A percentile compares a stretch with the other conserved stretches of the same genome.
Conservation (phyloP, 2,797 vertebrate genomes). For the Hydrolagus colliei region DNA sequence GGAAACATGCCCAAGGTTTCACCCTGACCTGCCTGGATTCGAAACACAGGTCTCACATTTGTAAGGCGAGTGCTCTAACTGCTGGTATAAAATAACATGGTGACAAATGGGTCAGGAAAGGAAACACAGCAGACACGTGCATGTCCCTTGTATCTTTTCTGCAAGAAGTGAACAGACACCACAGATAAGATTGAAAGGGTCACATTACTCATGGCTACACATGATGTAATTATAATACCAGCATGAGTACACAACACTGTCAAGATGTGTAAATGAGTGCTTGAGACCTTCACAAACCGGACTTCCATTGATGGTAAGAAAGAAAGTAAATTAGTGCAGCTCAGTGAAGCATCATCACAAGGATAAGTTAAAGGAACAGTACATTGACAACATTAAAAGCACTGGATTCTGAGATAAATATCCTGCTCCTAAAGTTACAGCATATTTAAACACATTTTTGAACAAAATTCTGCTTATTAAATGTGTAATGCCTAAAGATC, state of each 20-base stretch:
- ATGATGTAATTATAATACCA: background rate
- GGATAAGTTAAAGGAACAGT: background rate
- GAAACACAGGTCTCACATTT: too few species aligned
- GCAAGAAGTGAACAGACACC: background rate
- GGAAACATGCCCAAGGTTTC: background rate
- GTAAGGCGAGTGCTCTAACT: too few species aligned
- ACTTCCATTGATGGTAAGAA: background rate
- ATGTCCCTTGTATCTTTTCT: background rate
- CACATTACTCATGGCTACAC: background rate
- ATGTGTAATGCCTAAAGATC: too few species aligned
- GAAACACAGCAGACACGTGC: background rate
- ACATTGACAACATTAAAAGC: background rate
- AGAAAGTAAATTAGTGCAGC: constrained; percentile 5
- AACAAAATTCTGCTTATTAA: too few species aligned
- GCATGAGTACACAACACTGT: background rate
- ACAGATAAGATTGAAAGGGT: constrained; percentile 1
- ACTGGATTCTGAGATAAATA: too few species aligned
- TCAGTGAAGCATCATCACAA: background rate
- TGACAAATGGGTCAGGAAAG: too few species aligned
- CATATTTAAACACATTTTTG: too few species aligned
- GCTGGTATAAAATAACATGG: too few species aligned
- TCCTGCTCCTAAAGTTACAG: too few species aligned
- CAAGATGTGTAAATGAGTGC: background rate
- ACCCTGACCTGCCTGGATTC: too few species aligned
- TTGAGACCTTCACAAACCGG: background rate